Percentiles rank a stretch among this genome's conserved stretches.
phyloP scores from a whole-genome alignment of 2,113 vertebrate species.

The Regulus satrapa region DNA sequence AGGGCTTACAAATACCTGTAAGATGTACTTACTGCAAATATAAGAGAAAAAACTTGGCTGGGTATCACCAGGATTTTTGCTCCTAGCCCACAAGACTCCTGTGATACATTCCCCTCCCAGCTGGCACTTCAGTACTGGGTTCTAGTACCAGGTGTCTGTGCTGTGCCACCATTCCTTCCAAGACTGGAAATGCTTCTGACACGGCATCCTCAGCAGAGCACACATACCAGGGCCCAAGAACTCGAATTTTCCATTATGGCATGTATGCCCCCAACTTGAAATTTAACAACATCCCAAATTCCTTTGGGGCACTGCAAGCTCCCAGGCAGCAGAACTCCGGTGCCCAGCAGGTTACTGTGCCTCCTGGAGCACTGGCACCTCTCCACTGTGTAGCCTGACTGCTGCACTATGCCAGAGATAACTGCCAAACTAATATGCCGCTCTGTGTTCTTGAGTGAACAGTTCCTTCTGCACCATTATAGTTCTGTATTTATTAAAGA shows the following conservation, averaged over 20 bases:
- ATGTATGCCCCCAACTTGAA: not conserved
- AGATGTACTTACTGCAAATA: not conserved
- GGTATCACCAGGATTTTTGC: not conserved
- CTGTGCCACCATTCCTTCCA: not conserved
- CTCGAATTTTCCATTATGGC: not conserved
- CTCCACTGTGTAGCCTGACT: rapidly evolving
- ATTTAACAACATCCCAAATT: not conserved
- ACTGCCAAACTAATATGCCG: rapidly evolving
- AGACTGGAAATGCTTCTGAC: not conserved
- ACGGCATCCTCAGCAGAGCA: not conserved
- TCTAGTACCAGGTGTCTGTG: not conserved
- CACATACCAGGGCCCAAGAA: rapidly evolving
- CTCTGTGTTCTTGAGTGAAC: not conserved
- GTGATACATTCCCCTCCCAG: not conserved
- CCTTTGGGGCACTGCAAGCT: not conserved
- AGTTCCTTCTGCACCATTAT: not conserved
- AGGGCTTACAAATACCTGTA: not conserved
- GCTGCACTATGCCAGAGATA: not conserved
- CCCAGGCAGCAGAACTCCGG: not conserved
- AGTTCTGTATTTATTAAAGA: not conserved
- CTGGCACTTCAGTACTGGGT: not conserved
- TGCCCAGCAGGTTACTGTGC: rapidly evolving
- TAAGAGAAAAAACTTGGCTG: not conserved
- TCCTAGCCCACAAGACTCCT: not conserved
- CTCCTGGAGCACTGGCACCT: not conserved